These are phyloP conservation scores for Diplodus sargus DNA, from an alignment of 2,797 vertebrate genomes.

Conservation along the genomic window DNA sequence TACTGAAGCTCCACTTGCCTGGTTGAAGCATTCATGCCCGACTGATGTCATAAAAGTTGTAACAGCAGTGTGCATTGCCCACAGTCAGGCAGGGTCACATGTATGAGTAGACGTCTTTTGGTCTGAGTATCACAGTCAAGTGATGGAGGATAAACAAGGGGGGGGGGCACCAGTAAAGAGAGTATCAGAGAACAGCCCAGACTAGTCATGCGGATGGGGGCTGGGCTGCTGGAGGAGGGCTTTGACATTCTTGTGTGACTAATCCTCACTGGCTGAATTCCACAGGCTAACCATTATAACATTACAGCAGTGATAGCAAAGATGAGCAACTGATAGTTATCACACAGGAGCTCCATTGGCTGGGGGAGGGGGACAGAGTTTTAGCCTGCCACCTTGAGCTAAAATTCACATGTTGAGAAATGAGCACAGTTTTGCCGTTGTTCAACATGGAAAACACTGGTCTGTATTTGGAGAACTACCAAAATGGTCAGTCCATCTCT, in stretches of 20 bases:
- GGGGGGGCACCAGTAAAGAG: background rate
- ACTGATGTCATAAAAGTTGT: background rate
- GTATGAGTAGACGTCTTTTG: background rate
- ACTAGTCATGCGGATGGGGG: constrained; percentile 21
- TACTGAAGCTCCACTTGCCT: background rate
- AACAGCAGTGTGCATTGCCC: background rate
- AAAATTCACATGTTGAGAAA: background rate
- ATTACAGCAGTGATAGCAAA: background rate
- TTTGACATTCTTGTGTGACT: constrained; percentile 54
- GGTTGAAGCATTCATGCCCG: background rate
- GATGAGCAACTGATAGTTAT: background rate
- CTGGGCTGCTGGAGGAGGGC: constrained; percentile 21
- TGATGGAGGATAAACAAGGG: background rate
- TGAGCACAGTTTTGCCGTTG: background rate
- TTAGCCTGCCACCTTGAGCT: background rate
- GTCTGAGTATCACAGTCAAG: constrained; percentile 22
- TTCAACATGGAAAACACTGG: background rate
- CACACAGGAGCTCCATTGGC: background rate
- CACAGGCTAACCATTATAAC: background rate
- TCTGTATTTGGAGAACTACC: background rate
- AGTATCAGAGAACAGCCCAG: constrained; percentile 32
- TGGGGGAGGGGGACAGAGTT: no score
- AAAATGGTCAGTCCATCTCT: background rate
- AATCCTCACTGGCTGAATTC: constrained; percentile 15
- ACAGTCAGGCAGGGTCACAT: background rate